These are phyloP conservation scores for Lanistes nyassanus DNA, from an alignment of 1,140 invertebrate genomes.

Conservation along the genomic window DNA sequence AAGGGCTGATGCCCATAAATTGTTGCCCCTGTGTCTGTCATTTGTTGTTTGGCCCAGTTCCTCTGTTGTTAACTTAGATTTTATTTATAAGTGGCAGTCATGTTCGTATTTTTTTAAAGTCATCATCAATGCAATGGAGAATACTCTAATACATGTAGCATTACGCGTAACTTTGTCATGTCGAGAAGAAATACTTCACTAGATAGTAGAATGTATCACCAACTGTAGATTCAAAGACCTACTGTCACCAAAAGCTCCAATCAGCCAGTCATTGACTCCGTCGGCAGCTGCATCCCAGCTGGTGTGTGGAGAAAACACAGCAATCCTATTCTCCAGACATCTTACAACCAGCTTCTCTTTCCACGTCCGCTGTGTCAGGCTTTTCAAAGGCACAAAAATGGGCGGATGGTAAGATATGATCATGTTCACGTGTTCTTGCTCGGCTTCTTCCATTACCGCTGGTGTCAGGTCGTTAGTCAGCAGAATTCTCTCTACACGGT, in stretches of 20 bases:
- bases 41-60: too few relatives aligned
- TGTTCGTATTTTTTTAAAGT: too few relatives aligned
- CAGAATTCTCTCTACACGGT: slow-evolving; percentile 73
- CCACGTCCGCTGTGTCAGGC: slow-evolving; percentile 77
- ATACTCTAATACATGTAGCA: too few relatives aligned
- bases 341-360: slow-evolving; percentile 84
- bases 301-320: slow-evolving; percentile 94
- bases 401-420: slow-evolving; percentile 97
- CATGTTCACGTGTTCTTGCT: slow-evolving; percentile 75
- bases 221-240: too few relatives aligned
- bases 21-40: too few relatives aligned
- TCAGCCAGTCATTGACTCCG: slow-evolving; percentile 94
- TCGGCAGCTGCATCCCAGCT: slow-evolving; percentile 83
- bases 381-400: slow-evolving; percentile 87
- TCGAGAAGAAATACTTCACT: too few relatives aligned
- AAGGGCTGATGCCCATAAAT: too few relatives aligned
- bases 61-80: too few relatives aligned
- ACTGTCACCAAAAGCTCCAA: slow-evolving; percentile 76
- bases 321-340: slow-evolving; percentile 87
- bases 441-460: slow-evolving; percentile 85
- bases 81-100: too few relatives aligned
- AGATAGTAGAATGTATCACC: too few relatives aligned
- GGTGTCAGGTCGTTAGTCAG: slow-evolving; percentile 94
- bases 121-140: too few relatives aligned
- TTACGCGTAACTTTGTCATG: too few relatives aligned